Conservation (phyloP, 2,113 vertebrate species). For the Neoarius graeffei region DNA sequence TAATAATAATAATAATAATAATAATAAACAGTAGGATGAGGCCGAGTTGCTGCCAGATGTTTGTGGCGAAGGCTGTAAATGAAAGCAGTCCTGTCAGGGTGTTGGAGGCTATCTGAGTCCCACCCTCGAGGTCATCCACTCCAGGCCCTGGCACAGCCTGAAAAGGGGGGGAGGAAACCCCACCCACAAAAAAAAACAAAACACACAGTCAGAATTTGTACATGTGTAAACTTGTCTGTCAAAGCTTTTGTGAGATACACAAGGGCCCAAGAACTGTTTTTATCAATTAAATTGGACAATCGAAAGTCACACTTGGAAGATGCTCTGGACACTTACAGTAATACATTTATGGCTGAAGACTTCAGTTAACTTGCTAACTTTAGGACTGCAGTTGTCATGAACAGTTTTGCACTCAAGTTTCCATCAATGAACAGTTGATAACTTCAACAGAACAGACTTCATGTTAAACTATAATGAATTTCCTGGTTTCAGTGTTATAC, state of each 20-base stretch:
- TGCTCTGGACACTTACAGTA: no score
- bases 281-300: not conserved
- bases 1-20: not conserved
- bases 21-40: conserved; percentile 12
- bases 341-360: no score
- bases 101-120: conserved; percentile 92
- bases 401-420: no score
- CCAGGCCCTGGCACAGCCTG: conserved; percentile 96
- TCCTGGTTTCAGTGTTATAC: no score
- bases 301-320: no score
- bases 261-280: not conserved
- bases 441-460: no score
- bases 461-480: no score
- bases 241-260: not conserved
- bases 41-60: conserved; percentile 12
- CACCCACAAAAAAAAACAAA: no score
- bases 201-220: not conserved
- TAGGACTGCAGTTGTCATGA: no score
- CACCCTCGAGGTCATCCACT: conserved; percentile 98
- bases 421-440: no score
- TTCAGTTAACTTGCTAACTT: no score
- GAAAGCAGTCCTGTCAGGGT: conserved; percentile 43
- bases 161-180: no score
- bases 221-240: not conserved
- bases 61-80: conserved; percentile 22